Evolutionary conservation across 2,113 vertebrate species (phyloP).

Genomic region (Aphyosemion australe): DNA sequence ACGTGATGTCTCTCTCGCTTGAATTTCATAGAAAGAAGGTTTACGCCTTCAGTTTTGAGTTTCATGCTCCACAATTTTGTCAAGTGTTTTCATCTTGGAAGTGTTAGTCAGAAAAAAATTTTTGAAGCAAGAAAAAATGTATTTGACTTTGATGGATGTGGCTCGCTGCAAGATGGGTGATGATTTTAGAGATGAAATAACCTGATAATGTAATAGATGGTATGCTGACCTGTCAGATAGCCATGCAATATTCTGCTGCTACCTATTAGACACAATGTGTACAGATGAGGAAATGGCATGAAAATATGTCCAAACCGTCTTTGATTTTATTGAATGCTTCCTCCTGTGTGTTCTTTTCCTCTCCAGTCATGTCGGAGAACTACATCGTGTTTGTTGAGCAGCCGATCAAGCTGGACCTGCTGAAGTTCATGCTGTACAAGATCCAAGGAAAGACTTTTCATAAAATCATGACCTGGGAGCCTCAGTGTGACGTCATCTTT

Average conservation of each 20-base stretch:
- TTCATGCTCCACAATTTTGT: conserved; percentile 12
- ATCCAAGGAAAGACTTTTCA: conserved; percentile 80
- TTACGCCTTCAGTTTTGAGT: background rate
- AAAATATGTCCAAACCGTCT: too few relatives aligned
- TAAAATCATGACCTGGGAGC: conserved; percentile 87
- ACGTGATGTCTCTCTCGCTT: conserved; percentile 24
- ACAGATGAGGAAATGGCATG: too few relatives aligned
- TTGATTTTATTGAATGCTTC: background rate
- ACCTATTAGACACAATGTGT: too few relatives aligned
- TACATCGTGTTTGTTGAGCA: conserved; percentile 93
- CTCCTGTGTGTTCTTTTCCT: conserved; percentile 7
- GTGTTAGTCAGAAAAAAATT: background rate
- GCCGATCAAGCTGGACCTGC: conserved; percentile 86
- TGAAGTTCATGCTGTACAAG: conserved; percentile 83
- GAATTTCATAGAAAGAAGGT: background rate
- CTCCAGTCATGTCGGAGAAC: conserved; percentile 91
- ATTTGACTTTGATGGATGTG: conserved; percentile 1
- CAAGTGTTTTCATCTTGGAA: background rate
- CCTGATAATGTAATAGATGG: background rate
- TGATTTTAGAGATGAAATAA: background rate
- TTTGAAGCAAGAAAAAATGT: background rate
- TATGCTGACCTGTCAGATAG: too few relatives aligned
- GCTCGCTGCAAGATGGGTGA: background rate
- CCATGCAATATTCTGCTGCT: too few relatives aligned
- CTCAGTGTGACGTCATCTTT: conserved; percentile 82